Conservation (phyloP, 1,140 invertebrate species). For the Philotrypesis tridentata region DNA sequence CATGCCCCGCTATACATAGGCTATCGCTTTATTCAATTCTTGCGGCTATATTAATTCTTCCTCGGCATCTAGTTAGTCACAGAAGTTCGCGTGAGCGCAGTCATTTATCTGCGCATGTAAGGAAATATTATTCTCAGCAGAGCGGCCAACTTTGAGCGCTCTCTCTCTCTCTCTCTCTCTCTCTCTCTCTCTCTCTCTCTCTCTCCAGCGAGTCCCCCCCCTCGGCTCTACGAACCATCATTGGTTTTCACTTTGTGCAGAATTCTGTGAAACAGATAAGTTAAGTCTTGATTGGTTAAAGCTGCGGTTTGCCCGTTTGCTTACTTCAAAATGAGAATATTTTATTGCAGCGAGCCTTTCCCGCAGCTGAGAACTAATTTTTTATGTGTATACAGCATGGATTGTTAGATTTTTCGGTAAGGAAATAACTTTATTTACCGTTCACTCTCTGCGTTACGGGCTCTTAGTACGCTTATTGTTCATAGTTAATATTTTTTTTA, state of each 20-base stretch:
- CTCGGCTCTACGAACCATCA: too few species aligned
- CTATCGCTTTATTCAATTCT: not conserved
- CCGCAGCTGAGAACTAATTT: too few species aligned
- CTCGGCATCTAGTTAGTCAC: not conserved
- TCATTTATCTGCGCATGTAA: constrained; percentile 19
- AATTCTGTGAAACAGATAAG: constrained; percentile 19
- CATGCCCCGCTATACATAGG: not conserved
- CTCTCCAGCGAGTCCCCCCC: too few species aligned
- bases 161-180: too few species aligned
- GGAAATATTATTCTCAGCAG: not conserved
- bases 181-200: too few species aligned
- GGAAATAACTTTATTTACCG: too few species aligned
- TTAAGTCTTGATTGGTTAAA: not conserved
- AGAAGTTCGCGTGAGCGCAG: constrained; percentile 7
- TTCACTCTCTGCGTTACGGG: too few species aligned
- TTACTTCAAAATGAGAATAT: not conserved
- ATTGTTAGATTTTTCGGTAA: too few species aligned
- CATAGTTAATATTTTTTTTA: too few species aligned
- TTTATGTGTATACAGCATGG: not conserved
- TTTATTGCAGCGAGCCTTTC: too few species aligned
- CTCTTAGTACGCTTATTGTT: too few species aligned
- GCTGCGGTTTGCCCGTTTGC: not conserved
- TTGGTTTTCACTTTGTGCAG: constrained; percentile 34
- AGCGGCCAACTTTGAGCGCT: constrained; percentile 1
- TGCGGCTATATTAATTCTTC: not conserved